Evolutionary conservation across 2,888 invertebrate species (phyloP).

Genomic region (Gibbula magus): DNA sequence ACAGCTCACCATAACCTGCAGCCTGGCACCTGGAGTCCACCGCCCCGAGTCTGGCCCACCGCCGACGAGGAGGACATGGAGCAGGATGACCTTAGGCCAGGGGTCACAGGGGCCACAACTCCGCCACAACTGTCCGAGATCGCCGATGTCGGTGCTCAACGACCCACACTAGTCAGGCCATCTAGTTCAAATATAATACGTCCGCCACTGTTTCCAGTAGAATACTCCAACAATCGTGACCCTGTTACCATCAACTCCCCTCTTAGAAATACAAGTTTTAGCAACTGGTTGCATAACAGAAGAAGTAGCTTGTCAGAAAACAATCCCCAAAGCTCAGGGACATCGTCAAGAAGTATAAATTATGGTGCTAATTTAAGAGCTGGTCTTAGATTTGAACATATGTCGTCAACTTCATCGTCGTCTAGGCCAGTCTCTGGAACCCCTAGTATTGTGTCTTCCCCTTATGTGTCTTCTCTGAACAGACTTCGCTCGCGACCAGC

Average conservation of each 20-base stretch:
- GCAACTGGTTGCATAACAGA: neutral
- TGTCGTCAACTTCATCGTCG: neutral
- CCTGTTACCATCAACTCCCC: neutral
- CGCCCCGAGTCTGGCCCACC: conserved; percentile 1
- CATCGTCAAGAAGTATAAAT: neutral
- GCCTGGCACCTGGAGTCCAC: conserved; percentile 15
- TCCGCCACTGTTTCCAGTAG: neutral
- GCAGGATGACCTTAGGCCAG: neutral
- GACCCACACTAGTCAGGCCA: neutral
- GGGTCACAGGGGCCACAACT: neutral
- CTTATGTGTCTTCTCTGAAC: conserved; percentile 19
- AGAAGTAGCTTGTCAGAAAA: neutral
- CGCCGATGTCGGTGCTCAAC: neutral
- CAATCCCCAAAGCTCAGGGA: neutral
- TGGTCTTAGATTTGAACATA: conserved; percentile 17
- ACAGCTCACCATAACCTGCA: neutral
- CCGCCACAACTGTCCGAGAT: conserved; percentile 12
- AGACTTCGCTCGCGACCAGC: conserved; percentile 18
- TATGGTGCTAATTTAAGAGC: conserved; percentile 10
- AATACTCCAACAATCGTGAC: too few relatives aligned
- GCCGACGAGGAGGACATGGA: neutral
- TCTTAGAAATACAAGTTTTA: neutral
- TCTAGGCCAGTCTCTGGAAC: conserved; percentile 6
- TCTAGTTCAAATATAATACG: neutral
- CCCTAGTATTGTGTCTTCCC: conserved; percentile 21